These are phyloP conservation scores for Scolopax bukidnonensis DNA, from an alignment of 2,797 vertebrate species.

Conservation along the genomic window DNA sequence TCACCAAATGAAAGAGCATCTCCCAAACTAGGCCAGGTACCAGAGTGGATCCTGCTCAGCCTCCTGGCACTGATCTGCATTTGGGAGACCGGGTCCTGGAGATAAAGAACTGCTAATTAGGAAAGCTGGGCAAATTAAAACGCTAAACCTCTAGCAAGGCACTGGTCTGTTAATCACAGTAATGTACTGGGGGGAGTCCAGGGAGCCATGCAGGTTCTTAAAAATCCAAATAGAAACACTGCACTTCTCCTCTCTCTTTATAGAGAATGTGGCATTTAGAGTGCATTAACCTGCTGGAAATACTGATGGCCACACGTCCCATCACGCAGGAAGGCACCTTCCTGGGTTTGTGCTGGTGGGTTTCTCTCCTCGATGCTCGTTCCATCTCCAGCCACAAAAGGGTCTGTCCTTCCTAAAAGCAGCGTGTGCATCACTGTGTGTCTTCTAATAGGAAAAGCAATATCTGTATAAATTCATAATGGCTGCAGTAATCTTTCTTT, in stretches of 20 bases:
- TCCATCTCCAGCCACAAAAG: neutral
- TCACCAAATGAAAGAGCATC: neutral
- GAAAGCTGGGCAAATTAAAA: neutral
- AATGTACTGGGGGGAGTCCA: neutral
- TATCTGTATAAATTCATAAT: constrained; percentile 24
- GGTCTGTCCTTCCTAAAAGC: neutral
- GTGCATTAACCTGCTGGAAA: neutral
- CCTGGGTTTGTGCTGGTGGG: accelerated
- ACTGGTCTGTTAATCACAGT: neutral
- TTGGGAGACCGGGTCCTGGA: neutral
- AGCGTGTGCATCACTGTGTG: neutral
- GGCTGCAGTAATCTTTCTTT: constrained; percentile 40
- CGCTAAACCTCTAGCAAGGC: neutral
- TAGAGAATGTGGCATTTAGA: neutral
- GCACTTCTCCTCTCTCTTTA: neutral
- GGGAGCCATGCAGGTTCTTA: neutral
- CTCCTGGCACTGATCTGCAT: neutral
- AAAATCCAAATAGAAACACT: neutral
- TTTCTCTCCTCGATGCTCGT: accelerated
- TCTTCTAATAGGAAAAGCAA: neutral
- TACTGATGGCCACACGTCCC: accelerated
- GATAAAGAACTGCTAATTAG: neutral
- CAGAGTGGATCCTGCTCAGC: neutral
- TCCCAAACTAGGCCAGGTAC: neutral
- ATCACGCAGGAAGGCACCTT: accelerated